These are phyloP conservation scores for Astyanax mexicanus DNA, from an alignment of 2,797 vertebrate species.

Conservation along the genomic window DNA sequence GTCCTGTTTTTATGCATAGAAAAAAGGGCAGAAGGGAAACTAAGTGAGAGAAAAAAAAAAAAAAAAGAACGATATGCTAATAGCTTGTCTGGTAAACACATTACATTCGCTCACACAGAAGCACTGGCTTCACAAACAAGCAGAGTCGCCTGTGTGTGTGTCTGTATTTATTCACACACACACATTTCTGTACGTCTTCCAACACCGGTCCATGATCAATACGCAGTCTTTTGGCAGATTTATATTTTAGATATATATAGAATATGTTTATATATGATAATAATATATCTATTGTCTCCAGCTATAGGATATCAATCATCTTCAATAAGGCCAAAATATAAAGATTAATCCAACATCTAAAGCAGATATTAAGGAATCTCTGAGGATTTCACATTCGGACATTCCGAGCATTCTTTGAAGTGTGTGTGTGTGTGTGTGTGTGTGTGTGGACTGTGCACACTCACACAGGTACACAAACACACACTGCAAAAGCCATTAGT, in stretches of 20 bases:
- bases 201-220: slow-evolving; percentile 40
- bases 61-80: slow-evolving; percentile 24
- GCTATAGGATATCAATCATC: slow-evolving; percentile 40
- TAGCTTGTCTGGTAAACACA: slow-evolving; percentile 27
- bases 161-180: slow-evolving; percentile 7
- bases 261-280: slow-evolving; percentile 43
- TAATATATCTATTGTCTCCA: slow-evolving; percentile 47
- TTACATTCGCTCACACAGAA: neutral
- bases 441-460: no score
- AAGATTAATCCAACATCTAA: slow-evolving; percentile 24
- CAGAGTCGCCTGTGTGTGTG: neutral
- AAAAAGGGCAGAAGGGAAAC: slow-evolving; percentile 36
- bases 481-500: slow-evolving; percentile 2
- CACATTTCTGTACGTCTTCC: slow-evolving; percentile 2
- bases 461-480: neutral
- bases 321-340: slow-evolving; percentile 44
- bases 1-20: slow-evolving; percentile 66
- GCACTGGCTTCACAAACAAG: neutral
- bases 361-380: neutral
- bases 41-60: slow-evolving; percentile 41
- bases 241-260: slow-evolving; percentile 6
- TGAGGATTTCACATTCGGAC: slow-evolving; percentile 14
- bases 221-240: slow-evolving; percentile 54
- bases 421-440: neutral
- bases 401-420: neutral